These are phyloP conservation scores for Acipenser transmontanus DNA, from an alignment of 2,797 vertebrate species.

Conservation along the genomic window DNA sequence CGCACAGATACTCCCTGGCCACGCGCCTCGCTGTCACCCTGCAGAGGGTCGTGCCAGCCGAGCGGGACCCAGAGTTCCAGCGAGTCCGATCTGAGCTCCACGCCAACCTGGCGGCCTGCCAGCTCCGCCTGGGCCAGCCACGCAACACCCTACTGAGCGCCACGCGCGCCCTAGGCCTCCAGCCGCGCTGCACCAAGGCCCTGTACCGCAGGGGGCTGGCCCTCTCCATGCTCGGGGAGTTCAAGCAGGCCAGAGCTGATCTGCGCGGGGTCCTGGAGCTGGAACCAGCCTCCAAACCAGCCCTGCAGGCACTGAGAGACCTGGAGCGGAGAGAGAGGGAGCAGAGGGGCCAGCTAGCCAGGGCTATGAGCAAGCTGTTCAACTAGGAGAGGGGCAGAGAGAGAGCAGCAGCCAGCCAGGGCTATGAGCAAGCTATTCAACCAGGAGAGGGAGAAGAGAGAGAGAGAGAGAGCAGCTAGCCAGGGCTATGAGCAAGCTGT, in stretches of 20 bases:
- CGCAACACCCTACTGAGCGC: conserved; percentile 62
- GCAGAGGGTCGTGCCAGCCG: conserved; percentile 26
- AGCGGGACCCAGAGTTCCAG: conserved; percentile 42
- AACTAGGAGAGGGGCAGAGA: conserved; percentile 35
- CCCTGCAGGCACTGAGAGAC: conserved; percentile 66
- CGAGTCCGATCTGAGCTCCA: conserved; percentile 67
- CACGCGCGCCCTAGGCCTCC: conserved; percentile 62
- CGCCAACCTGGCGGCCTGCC: conserved; percentile 78
- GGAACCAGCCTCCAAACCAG: conserved; percentile 71
- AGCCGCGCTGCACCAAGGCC: conserved; percentile 67
- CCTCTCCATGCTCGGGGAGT: conserved; percentile 66
- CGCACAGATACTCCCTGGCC: conserved; percentile 70
- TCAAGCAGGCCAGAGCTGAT: conserved; percentile 66
- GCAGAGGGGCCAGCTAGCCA: conserved; percentile 61
- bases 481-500: too few species aligned
- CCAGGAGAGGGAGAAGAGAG: too few species aligned
- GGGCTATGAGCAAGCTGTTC: conserved; percentile 84
- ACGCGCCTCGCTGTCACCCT: conserved; percentile 70
- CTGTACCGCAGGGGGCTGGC: conserved; percentile 80
- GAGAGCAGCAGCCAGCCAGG: too few species aligned
- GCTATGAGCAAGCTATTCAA: too few species aligned
- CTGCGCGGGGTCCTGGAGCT: conserved; percentile 64
- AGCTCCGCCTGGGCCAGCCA: conserved; percentile 70
- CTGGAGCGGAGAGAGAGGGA: conserved; percentile 61
- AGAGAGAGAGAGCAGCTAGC: too few species aligned